Base-by-base conservation (phyloP, 37 sponge, comb jelly and placozoan species). In the Spongia lamella region DNA sequence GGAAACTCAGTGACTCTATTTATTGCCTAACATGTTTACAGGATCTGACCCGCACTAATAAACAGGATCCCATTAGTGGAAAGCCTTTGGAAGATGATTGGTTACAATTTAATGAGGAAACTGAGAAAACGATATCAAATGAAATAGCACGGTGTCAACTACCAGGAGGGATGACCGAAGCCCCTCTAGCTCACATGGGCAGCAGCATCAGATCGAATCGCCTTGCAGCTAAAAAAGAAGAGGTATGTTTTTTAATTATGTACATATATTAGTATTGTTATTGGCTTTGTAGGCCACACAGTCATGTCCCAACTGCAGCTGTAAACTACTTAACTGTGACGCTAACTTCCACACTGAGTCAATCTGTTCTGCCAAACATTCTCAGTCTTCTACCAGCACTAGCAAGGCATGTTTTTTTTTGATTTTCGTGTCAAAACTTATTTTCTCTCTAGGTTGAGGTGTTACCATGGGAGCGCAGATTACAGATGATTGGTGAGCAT, bases 41-140 rank as follows among this genome's bases (percentile, higher is more conserved):
- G 56, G 88, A 85, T 67, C 75, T 90, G 22, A 89, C 95, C 15
- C 65, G 88, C 21, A 94, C 88, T 14, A 87, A 84, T 54, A 94
- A 94, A 60, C 47, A 52, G 16, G 80, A 94, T 63, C 88, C 91
- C 1, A 47, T 94, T 58, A 88, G 85, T 69, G 92, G 87, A 6
- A 61, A 63, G 52, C 50, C 34, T 15, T 74, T 94, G 56, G 75
- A 50, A 7, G 83, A 65, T 5, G 73, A 72, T 1, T 94, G 95
- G 95, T 39, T 86, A 66, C 61, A 59, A 26, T 27, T 32, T 20
- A 79, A 87, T 49, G 11, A 63, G 0, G 68, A 81, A 4, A 22
- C 39, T 21, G 95, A 90, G 17, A 33, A 34, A 7, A 36, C 71
- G 30, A 66, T 93, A n/a, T 54, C 84, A n/a, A 30, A 33, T 2